Evolutionary conservation across 2,113 vertebrate genomes (phyloP).

Genomic region (Tilapia sparmanii): DNA sequence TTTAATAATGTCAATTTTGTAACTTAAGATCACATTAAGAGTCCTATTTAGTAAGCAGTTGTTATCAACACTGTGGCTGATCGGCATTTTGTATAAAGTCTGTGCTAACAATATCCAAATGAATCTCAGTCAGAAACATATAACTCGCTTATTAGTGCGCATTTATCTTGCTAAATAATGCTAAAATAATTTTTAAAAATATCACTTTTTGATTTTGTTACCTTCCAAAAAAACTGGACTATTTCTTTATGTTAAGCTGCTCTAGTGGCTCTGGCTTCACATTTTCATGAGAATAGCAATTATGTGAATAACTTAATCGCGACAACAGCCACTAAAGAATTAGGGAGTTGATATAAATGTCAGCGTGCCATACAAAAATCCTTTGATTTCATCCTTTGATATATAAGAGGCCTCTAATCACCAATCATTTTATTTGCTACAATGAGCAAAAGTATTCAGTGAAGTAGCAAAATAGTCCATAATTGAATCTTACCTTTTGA

Average conservation of each 20-base stretch:
- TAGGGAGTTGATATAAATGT: not conserved
- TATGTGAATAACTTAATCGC: not conserved
- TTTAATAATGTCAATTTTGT: not conserved
- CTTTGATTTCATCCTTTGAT: not conserved
- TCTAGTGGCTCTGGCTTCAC: not conserved
- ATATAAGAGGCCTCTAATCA: not conserved
- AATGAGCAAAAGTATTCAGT: not conserved
- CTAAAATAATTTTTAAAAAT: not conserved
- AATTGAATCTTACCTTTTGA: not conserved
- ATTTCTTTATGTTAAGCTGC: not conserved
- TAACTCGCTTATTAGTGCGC: fast-evolving
- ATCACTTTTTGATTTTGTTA: not conserved
- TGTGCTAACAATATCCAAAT: not conserved
- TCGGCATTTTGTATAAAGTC: not conserved
- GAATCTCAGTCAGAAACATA: not conserved
- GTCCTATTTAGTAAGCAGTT: fast-evolving
- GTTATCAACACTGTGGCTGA: not conserved
- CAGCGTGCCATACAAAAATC: fast-evolving
- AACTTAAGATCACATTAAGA: not conserved
- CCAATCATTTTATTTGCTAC: not conserved
- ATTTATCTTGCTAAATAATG: not conserved
- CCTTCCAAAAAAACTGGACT: not conserved
- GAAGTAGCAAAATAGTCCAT: not conserved
- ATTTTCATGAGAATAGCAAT: not conserved
- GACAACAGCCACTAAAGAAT: not conserved